Percentiles rank a stretch among this genome's conserved stretches.
These are phyloP conservation scores for Plemyria rubiginata DNA, from an alignment of 2,888 invertebrate genomes.

Conservation along the genomic window DNA sequence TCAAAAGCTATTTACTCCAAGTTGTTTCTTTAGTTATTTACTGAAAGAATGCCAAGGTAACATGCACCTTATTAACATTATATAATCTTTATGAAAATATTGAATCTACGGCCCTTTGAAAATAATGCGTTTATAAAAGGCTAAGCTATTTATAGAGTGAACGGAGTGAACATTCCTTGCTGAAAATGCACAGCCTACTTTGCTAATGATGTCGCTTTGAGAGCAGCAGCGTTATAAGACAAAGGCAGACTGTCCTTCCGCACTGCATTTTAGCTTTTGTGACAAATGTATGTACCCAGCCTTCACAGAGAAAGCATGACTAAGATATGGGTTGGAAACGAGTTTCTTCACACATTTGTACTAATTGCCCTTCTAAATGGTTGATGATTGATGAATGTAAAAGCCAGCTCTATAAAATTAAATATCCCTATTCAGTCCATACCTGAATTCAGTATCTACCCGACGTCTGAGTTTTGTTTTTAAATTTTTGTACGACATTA, in stretches of 20 bases:
- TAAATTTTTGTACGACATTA: too few species aligned
- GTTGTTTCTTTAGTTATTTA: neutral
- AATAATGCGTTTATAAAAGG: neutral
- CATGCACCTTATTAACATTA: too few species aligned
- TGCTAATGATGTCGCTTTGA: slow-evolving; percentile 5
- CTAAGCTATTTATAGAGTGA: neutral
- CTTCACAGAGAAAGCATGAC: slow-evolving; percentile 29
- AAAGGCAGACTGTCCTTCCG: slow-evolving; percentile 11
- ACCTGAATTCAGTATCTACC: too few species aligned
- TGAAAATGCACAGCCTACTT: slow-evolving; percentile 1
- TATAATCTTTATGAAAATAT: neutral
- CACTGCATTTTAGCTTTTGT: slow-evolving; percentile 10
- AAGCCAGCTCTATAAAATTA: neutral
- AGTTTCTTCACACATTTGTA: slow-evolving; percentile 14
- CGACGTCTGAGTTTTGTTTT: too few species aligned
- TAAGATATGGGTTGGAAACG: slow-evolving; percentile 22
- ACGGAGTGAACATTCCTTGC: neutral
- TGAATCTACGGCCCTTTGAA: neutral
- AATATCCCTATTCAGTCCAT: neutral
- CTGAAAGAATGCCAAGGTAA: too few species aligned
- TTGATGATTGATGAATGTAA: neutral
- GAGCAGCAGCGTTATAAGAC: neutral
- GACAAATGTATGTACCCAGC: slow-evolving; percentile 1
- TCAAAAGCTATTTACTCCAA: neutral
- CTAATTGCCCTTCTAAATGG: slow-evolving; percentile 2